Conservation (phyloP, 2,113 vertebrate species). For the Formicarius rufipectus region DNA sequence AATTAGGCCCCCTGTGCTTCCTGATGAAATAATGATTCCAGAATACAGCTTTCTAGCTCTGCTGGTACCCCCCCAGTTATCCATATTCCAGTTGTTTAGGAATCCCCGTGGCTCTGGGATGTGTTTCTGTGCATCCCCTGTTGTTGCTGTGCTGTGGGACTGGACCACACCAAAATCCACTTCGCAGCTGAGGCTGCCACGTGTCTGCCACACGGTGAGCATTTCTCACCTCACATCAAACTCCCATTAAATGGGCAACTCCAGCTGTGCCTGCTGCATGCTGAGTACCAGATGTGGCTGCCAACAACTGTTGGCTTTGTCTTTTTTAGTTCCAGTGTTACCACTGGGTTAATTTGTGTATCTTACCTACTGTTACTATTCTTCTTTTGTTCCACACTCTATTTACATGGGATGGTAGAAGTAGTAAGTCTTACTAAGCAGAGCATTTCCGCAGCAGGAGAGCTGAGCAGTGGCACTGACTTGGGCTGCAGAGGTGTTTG, state of each 20-base stretch:
- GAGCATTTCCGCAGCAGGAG: not conserved
- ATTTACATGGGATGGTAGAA: not conserved
- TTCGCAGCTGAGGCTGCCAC: not conserved
- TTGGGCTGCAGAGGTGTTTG: not conserved
- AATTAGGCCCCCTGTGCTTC: not conserved
- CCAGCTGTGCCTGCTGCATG: not conserved
- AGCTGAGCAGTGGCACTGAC: not conserved
- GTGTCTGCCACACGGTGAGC: rapidly evolving
- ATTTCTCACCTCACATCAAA: not conserved
- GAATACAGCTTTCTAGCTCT: not conserved
- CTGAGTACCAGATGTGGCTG: not conserved
- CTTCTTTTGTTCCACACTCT: not conserved
- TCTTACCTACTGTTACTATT: not conserved
- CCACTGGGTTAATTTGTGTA: not conserved
- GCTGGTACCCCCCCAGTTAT: not conserved
- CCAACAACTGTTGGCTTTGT: not conserved
- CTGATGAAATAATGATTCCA: not conserved
- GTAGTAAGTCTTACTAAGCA: not conserved
- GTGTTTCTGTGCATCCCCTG: not conserved
- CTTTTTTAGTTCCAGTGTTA: not conserved
- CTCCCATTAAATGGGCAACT: rapidly evolving
- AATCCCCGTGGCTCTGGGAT: not conserved
- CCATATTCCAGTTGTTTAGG: not conserved
- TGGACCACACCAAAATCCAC: not conserved
- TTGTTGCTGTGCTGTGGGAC: not conserved